A percentile compares a stretch with the other conserved stretches of the same genome.
Conservation (phyloP, 2,888 invertebrate genomes). For the Alloplasta piceator region DNA sequence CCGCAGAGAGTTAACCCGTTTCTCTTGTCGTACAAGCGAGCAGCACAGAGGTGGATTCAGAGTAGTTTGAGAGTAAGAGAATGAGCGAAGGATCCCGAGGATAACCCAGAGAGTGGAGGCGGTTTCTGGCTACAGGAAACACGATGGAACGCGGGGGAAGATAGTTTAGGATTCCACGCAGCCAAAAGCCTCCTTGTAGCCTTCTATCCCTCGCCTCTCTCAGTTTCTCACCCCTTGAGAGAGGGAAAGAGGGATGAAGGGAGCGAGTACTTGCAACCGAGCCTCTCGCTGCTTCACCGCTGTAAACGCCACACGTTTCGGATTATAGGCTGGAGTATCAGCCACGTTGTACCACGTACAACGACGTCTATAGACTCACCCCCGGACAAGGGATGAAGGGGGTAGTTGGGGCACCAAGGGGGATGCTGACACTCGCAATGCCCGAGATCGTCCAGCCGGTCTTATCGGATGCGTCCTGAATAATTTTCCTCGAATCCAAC, state of each 20-base stretch:
- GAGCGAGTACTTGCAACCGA: conserved; percentile 41
- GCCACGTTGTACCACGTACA: conserved; percentile 4
- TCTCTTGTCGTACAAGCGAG: conserved; percentile 11
- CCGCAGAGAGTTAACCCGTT: conserved; percentile 34
- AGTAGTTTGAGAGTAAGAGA: background rate
- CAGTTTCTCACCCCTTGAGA: conserved; percentile 2
- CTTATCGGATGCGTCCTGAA: conserved; percentile 57
- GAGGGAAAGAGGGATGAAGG: no score
- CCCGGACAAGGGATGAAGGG: background rate
- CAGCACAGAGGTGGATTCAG: conserved; percentile 1
- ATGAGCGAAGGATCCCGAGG: background rate
- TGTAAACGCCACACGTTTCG: conserved; percentile 29
- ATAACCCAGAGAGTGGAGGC: conserved; percentile 19
- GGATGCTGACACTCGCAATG: conserved; percentile 31
- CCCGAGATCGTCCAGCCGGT: conserved; percentile 36
- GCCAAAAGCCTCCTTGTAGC: conserved; percentile 21
- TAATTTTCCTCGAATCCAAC: conserved; percentile 54
- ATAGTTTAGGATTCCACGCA: conserved; percentile 61
- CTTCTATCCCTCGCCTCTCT: background rate
- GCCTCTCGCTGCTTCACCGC: conserved; percentile 18
- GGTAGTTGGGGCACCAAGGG: background rate
- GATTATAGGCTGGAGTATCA: conserved; percentile 39
- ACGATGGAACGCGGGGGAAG: conserved; percentile 60
- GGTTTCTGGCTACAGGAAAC: conserved; percentile 48
- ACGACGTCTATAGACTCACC: conserved; percentile 10